Evolutionary conservation across 2,888 invertebrate genomes (phyloP), one percentile per base, ranked within the genome.

Genomic region (Apocheima hispidaria): DNA sequence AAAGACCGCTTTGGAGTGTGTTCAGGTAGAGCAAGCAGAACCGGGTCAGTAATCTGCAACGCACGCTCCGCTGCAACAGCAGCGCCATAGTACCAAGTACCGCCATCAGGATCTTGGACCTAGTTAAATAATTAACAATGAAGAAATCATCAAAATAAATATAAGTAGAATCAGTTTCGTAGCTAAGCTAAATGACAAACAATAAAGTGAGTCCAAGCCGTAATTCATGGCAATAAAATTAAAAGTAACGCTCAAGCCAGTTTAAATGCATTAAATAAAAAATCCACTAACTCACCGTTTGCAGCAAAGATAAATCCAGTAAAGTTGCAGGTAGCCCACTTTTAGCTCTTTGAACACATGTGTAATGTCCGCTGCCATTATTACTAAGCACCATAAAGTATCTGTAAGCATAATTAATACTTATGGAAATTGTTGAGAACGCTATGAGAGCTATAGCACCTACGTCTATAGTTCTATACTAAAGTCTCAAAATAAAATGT

Each of bases 251-350:
- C 10, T 30, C 9, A 1, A 12, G 10, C 0, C 9, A 1, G 30
- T 9, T 9, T 3, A 9, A 4, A 38, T n/a, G n/a, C n/a, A n/a
- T n/a, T 18, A 2, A 10, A 9, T 16, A 9, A 44, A 3, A 20
- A 33, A 21, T 7, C 5, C 16, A 49, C 50, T 55, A 18, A 63
- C 63, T 30, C 12, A n/a, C n/a, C n/a, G n/a, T 46, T 21, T 63
- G 14, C 35, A 63, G 12, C 33, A 35, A 23, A 9, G 54, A 55
- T 12, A 63, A n/a, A 51, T 59, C 55, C 20, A 63, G 6, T 28
- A 41, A 16, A 16, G 58, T 59, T 14, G 51, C 28, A 2, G 63
- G 59, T 4, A 63, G 41, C 14, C 56, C 58, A 20, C 2, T 33
- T 9, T 51, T 35, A 4, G 9, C 23, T 54, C 55, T 44, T 12